A percentile compares a stretch with the other conserved stretches of the same genome.
phyloP scores from a whole-genome alignment of 1,140 invertebrate genomes.

The Heliconius nattereri region DNA sequence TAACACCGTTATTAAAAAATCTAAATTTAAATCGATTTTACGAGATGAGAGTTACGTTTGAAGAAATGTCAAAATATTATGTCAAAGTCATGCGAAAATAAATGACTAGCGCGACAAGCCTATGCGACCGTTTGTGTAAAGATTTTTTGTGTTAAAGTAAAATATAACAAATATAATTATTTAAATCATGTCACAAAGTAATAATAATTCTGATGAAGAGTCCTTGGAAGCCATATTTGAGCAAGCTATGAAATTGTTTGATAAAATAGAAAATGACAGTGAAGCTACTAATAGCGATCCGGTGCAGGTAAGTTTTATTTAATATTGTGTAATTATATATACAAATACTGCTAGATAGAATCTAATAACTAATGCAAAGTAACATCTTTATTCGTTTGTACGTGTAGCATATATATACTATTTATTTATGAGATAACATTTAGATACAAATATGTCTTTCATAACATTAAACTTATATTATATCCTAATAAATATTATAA shows the following conservation, averaged over 20 bases:
- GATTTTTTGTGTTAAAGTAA: not conserved
- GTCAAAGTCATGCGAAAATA: slow-evolving; percentile 22
- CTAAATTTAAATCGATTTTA: not conserved
- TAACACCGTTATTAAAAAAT: too few species aligned
- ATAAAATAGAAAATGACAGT: slow-evolving; percentile 66
- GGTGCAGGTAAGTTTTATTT: slow-evolving; percentile 59
- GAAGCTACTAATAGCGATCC: slow-evolving; percentile 70
- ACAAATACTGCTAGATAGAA: too few species aligned
- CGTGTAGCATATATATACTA: too few species aligned
- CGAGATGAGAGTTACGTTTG: not conserved
- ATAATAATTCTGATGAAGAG: slow-evolving; percentile 52
- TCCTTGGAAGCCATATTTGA: slow-evolving; percentile 69
- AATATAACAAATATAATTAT: not conserved
- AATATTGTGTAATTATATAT: not conserved
- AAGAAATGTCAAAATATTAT: not conserved
- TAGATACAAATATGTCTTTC: not conserved
- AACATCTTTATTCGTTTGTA: too few species aligned
- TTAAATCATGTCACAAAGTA: slow-evolving; percentile 7
- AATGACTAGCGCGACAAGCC: not conserved
- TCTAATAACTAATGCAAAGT: too few species aligned
- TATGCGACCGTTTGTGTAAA: not conserved
- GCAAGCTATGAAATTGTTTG: slow-evolving; percentile 67
- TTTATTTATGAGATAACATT: not conserved
- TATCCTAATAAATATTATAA: too few species aligned
- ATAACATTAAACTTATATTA: too few species aligned